phyloP scores from a whole-genome alignment of 2,113 vertebrate species.

The Gambusia holbrooki region DNA sequence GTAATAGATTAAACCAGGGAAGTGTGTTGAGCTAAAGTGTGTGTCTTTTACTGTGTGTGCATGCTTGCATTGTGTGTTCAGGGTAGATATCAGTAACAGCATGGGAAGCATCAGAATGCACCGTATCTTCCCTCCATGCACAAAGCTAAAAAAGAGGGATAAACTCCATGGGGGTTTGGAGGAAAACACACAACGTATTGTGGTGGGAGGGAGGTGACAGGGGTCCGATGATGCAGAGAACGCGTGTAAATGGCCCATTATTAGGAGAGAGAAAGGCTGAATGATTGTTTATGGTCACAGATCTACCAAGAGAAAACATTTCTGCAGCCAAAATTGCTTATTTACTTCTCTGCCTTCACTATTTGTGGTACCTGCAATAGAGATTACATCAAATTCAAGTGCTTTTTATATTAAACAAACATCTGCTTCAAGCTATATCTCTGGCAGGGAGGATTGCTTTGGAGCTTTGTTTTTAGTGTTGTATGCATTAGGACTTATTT shows the following conservation, averaged over 20 bases:
- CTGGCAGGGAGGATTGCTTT: constrained; percentile 20
- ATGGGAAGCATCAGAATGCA: constrained; percentile 43
- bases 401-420: constrained; percentile 37
- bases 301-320: constrained; percentile 54
- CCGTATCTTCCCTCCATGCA: constrained; percentile 42
- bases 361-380: constrained; percentile 1
- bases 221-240: constrained; percentile 53
- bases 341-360: constrained; percentile 25
- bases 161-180: constrained; percentile 43
- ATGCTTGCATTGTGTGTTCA: constrained; percentile 10
- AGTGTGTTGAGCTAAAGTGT: constrained; percentile 38
- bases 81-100: constrained; percentile 54
- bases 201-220: constrained; percentile 53
- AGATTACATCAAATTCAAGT: constrained; percentile 25
- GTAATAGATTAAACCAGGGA: constrained; percentile 69
- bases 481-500: background rate
- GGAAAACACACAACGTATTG: constrained; percentile 54
- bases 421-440: constrained; percentile 34
- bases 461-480: constrained; percentile 27
- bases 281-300: constrained; percentile 54
- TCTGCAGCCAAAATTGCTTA: constrained; percentile 50
- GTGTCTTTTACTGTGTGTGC: constrained; percentile 23
- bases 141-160: constrained; percentile 50
- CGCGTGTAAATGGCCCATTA: constrained; percentile 53
- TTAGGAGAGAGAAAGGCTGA: constrained; percentile 48